Percentiles rank a stretch among this genome's conserved stretches.
Evolutionary conservation across 2,888 invertebrate genomes (phyloP).

Genomic region (Nysson spinosus): DNA sequence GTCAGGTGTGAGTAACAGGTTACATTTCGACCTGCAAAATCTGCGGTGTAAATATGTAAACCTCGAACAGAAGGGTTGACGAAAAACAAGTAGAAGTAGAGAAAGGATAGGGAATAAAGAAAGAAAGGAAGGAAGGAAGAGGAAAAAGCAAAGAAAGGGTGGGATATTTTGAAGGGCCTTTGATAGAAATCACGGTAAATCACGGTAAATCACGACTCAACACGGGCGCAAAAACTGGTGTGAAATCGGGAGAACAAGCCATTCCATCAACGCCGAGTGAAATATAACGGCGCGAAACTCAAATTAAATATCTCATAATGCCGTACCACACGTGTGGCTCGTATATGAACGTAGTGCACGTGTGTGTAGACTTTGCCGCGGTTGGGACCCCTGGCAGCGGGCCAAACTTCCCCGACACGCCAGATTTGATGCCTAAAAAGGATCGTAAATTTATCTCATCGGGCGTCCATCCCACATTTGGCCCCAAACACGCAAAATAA

Average conservation of each 20-base stretch:
- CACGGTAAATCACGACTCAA: conserved; percentile 48
- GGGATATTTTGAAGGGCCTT: conserved; percentile 21
- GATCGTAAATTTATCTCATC: conserved; percentile 65
- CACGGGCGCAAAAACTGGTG: conserved; percentile 34
- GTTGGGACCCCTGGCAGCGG: conserved; percentile 47
- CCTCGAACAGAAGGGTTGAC: conserved; percentile 5
- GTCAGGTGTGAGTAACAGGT: no score
- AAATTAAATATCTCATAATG: conserved; percentile 69
- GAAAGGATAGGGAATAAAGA: background rate
- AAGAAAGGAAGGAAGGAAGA: background rate
- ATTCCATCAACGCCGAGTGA: conserved; percentile 60
- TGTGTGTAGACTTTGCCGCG: conserved; percentile 34
- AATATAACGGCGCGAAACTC: conserved; percentile 61
- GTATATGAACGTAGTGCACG: conserved; percentile 22
- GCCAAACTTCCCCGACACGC: conserved; percentile 60
- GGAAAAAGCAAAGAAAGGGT: conserved; percentile 1
- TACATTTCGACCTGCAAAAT: no score
- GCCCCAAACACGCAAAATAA: conserved; percentile 49
- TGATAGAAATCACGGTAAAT: conserved; percentile 49
- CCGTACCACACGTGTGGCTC: conserved; percentile 41
- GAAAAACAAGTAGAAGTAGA: background rate
- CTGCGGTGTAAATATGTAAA: no score
- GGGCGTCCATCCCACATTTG: conserved; percentile 55
- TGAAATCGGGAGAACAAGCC: conserved; percentile 57
- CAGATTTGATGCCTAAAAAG: conserved; percentile 67